Conservation (phyloP, 2,113 vertebrate species). For the Heteronetta atricapilla region DNA sequence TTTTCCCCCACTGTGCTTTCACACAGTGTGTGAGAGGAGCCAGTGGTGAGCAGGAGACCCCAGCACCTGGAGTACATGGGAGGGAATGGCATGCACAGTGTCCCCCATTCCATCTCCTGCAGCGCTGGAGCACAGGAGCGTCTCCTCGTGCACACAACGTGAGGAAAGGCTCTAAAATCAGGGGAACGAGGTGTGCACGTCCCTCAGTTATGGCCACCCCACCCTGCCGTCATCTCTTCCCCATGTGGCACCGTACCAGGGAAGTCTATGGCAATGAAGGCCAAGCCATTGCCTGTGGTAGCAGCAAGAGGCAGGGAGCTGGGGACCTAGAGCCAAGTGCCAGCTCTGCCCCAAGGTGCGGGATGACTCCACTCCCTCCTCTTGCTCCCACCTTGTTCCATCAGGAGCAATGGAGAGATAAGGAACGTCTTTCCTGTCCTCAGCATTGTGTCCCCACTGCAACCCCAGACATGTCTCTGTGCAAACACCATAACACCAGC, state of each 20-base stretch:
- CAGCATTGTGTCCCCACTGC: accelerated
- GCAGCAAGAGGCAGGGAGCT: neutral
- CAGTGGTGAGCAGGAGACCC: neutral
- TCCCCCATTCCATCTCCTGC: neutral
- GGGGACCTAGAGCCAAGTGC: neutral
- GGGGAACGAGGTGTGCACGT: neutral
- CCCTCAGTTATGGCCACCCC: neutral
- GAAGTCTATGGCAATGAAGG: neutral
- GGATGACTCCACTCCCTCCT: neutral
- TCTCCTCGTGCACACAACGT: neutral
- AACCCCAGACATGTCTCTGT: neutral
- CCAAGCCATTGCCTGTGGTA: accelerated
- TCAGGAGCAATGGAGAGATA: neutral
- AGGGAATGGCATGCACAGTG: no score
- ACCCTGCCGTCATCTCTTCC: neutral
- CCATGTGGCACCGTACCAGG: accelerated
- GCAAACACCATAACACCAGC: accelerated
- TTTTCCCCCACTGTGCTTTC: accelerated
- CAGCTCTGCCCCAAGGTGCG: neutral
- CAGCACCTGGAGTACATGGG: neutral
- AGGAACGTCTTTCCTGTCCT: neutral
- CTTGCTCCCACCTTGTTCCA: accelerated
- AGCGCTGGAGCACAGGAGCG: neutral
- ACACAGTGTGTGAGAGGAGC: neutral
- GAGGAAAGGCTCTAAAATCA: neutral